Base-by-base conservation (phyloP, 2,888 invertebrate genomes). In the Carpatolechia fugitivella region DNA sequence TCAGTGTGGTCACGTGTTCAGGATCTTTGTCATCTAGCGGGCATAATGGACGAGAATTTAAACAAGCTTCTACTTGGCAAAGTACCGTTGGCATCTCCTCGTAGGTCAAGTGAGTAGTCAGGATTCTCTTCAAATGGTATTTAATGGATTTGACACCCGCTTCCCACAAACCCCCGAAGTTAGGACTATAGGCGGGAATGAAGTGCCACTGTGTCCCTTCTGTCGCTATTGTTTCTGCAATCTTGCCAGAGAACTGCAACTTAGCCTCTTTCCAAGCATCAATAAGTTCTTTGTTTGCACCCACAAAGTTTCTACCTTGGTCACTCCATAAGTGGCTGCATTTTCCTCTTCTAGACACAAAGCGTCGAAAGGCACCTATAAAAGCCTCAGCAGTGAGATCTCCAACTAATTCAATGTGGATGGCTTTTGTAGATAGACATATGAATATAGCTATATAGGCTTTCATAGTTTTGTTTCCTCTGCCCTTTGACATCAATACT, bases 401-500 rank as follows among this genome's bases (percentile, higher is more conserved):
- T 0, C 62, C 60, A 0, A 71, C 74, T 0, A 66, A 33, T 41
- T 76, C 76, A 0, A 76, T 49, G 52, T 74, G 70, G 4, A 69
- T 56, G 0, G 68, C 68, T 11, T 66, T 68, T 0, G 65, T 63
- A 0, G 62, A 52, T 59, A 70, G 58, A 41, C 61, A 62, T 0
- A 65, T 30, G 36, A 74, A 73, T 5, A 71, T 56, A 2, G 60
- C 55, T 10, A 69, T 64, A 24, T 70, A 70, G 4, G 58, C 60
- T 41, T 69, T 68, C 0, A 11, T 14, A 0, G 63, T 52, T 55
- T 62, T 66, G 0, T 48, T 30, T 18, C 69, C 68, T 57, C 69
- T 57, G 5, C 63, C 61, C 20, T 57, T 69, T 0, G 56, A 62
- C 38, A 59, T 60, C 6, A 64, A 47, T 10, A 66, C 41, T 36